A percentile compares a stretch with the other conserved stretches of the same genome.
These are phyloP conservation scores for Lytechinus pictus DNA, from an alignment of 35 echinoderm and acorn worm species.

Conservation along the genomic window DNA sequence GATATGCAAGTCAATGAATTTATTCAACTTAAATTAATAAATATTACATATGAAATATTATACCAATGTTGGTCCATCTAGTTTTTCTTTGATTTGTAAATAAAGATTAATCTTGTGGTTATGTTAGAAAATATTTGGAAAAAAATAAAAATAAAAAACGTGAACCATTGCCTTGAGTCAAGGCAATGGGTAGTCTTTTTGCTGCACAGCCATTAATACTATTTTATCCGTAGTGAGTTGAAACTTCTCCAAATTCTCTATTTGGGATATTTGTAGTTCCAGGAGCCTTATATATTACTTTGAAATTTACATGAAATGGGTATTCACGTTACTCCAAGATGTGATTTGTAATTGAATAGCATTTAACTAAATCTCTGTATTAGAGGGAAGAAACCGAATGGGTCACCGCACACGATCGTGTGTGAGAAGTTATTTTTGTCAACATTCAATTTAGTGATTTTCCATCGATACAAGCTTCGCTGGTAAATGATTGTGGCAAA, in stretches of 20 bases:
- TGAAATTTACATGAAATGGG: neutral
- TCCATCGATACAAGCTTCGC: neutral
- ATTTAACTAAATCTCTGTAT: neutral
- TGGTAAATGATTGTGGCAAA: neutral
- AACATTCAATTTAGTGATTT: neutral
- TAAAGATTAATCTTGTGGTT: neutral
- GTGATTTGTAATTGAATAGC: neutral
- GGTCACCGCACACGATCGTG: neutral
- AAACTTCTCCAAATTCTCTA: neutral
- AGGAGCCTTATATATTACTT: neutral
- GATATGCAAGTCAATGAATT: constrained; percentile 10
- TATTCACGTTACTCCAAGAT: neutral
- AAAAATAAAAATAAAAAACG: neutral
- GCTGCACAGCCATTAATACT: neutral
- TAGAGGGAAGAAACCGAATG: neutral
- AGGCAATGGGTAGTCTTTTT: neutral
- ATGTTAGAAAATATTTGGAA: neutral
- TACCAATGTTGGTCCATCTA: neutral
- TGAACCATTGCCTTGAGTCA: neutral
- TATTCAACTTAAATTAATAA: neutral
- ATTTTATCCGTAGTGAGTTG: neutral
- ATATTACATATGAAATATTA: neutral
- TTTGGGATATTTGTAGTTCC: neutral
- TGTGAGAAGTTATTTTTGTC: neutral
- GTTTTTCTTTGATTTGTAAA: constrained; percentile 13